Percentiles rank a stretch among this genome's conserved stretches.
Conservation (phyloP, 1,140 invertebrate genomes). For the Eufriesea mexicana region DNA sequence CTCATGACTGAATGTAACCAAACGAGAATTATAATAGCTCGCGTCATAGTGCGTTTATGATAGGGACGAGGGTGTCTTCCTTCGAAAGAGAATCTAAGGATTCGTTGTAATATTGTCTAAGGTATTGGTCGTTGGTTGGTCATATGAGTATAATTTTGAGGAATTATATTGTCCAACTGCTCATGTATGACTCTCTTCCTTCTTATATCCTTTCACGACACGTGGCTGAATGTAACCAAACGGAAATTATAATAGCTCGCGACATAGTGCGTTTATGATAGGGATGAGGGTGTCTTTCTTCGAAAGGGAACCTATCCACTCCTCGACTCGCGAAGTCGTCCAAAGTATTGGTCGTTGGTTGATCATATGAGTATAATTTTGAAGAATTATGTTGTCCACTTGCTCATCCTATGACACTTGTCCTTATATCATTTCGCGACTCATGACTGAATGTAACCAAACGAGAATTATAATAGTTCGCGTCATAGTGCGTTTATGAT, state of each 20-base stretch:
- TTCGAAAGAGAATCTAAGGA: background rate
- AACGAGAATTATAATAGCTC: conserved; percentile 2
- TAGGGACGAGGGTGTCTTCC: background rate
- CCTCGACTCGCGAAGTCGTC: too few relatives aligned
- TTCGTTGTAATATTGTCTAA: too few relatives aligned
- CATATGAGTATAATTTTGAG: too few relatives aligned
- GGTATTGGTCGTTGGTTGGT: too few relatives aligned
- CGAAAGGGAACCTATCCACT: too few relatives aligned
- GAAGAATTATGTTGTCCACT: conserved; percentile 34
- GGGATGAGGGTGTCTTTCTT: background rate
- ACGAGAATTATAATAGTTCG: background rate
- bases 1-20: background rate
- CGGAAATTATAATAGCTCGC: background rate
- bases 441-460: background rate
- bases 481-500: too few relatives aligned
- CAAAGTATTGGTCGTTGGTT: too few relatives aligned
- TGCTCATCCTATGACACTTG: conserved; percentile 36
- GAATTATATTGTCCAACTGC: conserved; percentile 36
- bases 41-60: too few relatives aligned
- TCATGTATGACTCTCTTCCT: conserved; percentile 34
- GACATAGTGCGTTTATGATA: too few relatives aligned
- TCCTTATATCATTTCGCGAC: conserved; percentile 19
- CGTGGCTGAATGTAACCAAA: conserved; percentile 11
- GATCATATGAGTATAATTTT: too few relatives aligned
- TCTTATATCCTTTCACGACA: conserved; percentile 15